A percentile compares a stretch with the other conserved stretches of the same genome.
Evolutionary conservation across 1,140 invertebrate species (phyloP).

Genomic region (Dinoponera quadriceps): DNA sequence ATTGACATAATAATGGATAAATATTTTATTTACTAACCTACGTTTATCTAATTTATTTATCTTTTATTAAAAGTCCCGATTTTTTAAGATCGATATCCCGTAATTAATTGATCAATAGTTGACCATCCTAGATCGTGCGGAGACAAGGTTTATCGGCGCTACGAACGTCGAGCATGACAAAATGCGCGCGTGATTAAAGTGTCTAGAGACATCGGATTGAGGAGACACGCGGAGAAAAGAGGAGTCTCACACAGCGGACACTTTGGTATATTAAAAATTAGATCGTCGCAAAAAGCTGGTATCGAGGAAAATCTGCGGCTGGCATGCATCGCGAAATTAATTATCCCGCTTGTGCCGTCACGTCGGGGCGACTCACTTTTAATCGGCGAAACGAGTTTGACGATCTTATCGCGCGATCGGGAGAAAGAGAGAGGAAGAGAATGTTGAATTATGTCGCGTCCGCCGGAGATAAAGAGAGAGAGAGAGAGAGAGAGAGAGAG

Average conservation of each 20-base stretch:
- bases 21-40: no score
- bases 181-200: no score
- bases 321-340: conserved; percentile 29
- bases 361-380: conserved; percentile 21
- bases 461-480: background rate
- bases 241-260: background rate
- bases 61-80: no score
- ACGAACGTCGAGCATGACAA: no score
- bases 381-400: conserved; percentile 51
- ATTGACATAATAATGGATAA: no score
- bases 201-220: no score
- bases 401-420: conserved; percentile 44
- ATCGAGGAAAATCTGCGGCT: background rate
- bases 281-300: background rate
- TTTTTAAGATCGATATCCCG: no score
- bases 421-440: no score
- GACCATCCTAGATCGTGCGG: no score
- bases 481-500: background rate
- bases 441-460: conserved; percentile 39
- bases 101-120: no score
- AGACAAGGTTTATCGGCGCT: no score
- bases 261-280: background rate
- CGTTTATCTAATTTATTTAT: no score
- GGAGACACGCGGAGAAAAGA: background rate
- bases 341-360: conserved; percentile 25